Evolutionary conservation across 2,113 vertebrate genomes (phyloP), one percentile per base, ranked within the genome.

Genomic region (Muntiacus muntjak): DNA sequence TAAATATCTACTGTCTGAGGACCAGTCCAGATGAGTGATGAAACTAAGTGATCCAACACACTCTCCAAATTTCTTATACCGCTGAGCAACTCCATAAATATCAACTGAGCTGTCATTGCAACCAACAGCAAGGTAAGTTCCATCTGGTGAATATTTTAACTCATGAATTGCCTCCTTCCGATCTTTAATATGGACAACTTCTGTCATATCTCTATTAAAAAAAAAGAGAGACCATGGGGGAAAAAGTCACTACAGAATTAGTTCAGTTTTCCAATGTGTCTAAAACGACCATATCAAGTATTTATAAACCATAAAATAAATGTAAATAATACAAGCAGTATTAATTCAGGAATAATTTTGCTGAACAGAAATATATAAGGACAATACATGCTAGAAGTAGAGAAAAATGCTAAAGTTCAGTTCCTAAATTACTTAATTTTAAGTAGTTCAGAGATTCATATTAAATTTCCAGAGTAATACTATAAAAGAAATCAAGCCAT

Each of bases 1-100:
- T 96, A 99, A 98, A 95, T 99, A 99, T 99, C 99, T 99, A 98
- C 99, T 99, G 98, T 99, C 99, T 0, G 99, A 99, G 94, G 99
- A 99, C 99, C 99, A 99, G 98, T 99, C 99, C 99, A 99, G 99
- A 97, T 99, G 99, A 11, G 99, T 99, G 97, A 99, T 99, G 99
- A 99, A 99, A 98, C 99, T 99, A 96, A 97, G 98, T 79, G 99
- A 99, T 95, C 99, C 99, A 78, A 99, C 93, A 98, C 99, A 99
- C 98, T 99, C 99, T 3, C 99, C 99, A 97, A 99, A 99, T 97
- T 99, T 99, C 98, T 99, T 99, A 98, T 99, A 99, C 45, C 99
- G 98, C 98, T 99, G 99, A 98, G 99, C 99, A 98, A 99, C 99
- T 1, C 99, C 99, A 85, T 99, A 99, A 94, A 99, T 98, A 97